These are phyloP conservation scores for Leptinotarsa juncta DNA, from an alignment of 2,888 invertebrate genomes.

Conservation along the genomic window DNA sequence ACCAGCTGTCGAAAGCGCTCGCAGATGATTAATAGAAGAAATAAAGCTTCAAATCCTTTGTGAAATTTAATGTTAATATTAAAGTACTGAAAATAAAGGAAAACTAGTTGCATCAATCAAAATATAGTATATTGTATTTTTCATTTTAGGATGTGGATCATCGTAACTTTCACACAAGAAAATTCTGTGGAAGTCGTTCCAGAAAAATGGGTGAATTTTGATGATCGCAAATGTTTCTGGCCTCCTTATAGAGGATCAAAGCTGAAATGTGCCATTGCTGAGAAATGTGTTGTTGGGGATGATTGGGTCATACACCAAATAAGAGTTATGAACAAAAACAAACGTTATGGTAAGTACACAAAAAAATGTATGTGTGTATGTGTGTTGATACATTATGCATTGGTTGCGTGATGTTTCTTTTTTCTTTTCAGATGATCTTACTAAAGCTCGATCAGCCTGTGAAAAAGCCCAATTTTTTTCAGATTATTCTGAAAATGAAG, in stretches of 20 bases:
- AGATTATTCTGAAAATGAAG: slow-evolving; percentile 21
- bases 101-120: too few species aligned
- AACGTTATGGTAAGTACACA: slow-evolving; percentile 3
- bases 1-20: too few species aligned
- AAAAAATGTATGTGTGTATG: not conserved
- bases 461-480: slow-evolving; percentile 16
- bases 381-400: not conserved
- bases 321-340: slow-evolving; percentile 19
- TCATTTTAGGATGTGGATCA: slow-evolving; percentile 17
- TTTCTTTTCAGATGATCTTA: slow-evolving; percentile 15
- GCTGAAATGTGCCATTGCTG: slow-evolving; percentile 20
- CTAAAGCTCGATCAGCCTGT: slow-evolving; percentile 14
- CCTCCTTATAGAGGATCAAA: slow-evolving; percentile 12
- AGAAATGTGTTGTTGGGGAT: slow-evolving; percentile 12
- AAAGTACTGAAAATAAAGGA: too few species aligned
- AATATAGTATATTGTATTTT: not conserved
- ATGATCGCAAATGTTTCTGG: slow-evolving; percentile 17
- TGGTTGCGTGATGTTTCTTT: slow-evolving; percentile 1
- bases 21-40: too few species aligned
- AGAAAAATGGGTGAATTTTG: slow-evolving; percentile 3
- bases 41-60: too few species aligned
- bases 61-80: too few species aligned
- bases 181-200: slow-evolving; percentile 20
- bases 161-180: slow-evolving; percentile 15
- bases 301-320: slow-evolving; percentile 14